These are phyloP conservation scores for Garrulus glandarius DNA, from an alignment of 2,797 vertebrate species.

Conservation along the genomic window DNA sequence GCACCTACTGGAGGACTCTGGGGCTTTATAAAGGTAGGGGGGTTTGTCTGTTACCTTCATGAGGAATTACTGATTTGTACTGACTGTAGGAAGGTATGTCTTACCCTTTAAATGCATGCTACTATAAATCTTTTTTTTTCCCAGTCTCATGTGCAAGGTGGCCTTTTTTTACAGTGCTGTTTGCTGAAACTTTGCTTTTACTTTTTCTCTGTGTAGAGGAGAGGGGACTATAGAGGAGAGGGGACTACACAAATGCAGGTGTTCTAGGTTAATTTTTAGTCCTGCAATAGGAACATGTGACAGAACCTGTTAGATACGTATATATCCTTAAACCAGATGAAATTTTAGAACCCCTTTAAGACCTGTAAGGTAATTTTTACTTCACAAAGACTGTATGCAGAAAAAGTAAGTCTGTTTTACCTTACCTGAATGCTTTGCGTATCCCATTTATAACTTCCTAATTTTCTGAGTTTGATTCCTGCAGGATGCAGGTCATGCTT, in stretches of 20 bases:
- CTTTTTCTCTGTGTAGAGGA: not conserved
- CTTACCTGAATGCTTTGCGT: not conserved
- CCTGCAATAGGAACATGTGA: not conserved
- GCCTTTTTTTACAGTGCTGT: not conserved
- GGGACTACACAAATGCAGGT: not conserved
- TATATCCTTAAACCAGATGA: not conserved
- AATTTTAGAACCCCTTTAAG: not conserved
- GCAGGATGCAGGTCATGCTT: not conserved
- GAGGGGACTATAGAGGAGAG: not conserved
- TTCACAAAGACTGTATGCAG: not conserved
- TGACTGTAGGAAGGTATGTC: fast-evolving
- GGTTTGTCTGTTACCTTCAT: not conserved
- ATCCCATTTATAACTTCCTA: not conserved
- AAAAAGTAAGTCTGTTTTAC: not conserved
- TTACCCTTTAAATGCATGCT: not conserved
- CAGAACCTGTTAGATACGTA: not conserved
- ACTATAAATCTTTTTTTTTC: not conserved
- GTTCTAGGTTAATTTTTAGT: not conserved
- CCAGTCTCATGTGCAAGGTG: not conserved
- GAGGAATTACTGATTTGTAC: not conserved
- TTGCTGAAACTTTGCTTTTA: not conserved
- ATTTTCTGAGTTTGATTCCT: not conserved
- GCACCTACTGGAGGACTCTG: slow-evolving; percentile 84
- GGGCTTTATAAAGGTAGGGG: slow-evolving; percentile 91
- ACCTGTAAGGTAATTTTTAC: not conserved